phyloP scores from a whole-genome alignment of 2,888 invertebrate genomes.

The Nemurella pictetii region DNA sequence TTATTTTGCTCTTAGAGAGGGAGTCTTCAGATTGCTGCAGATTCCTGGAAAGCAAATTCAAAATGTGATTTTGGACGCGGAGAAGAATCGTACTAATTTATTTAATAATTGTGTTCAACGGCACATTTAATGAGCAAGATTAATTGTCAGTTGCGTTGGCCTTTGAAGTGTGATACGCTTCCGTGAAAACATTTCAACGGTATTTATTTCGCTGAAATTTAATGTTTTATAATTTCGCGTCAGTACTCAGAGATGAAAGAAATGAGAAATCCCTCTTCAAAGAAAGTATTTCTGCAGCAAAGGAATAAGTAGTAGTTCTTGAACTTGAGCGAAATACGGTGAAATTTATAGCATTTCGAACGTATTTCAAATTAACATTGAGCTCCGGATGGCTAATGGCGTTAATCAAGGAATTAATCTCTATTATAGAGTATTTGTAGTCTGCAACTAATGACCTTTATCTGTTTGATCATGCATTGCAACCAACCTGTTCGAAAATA shows the following conservation, averaged over 20 bases:
- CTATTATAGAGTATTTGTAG: too few relatives aligned
- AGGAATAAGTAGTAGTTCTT: background rate
- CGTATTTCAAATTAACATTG: too few relatives aligned
- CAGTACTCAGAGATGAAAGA: background rate
- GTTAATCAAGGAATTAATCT: too few relatives aligned
- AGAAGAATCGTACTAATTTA: background rate
- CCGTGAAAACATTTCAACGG: background rate
- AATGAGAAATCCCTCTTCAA: background rate
- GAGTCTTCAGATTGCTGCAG: too few relatives aligned
- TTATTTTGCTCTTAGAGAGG: too few relatives aligned
- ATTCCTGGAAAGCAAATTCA: background rate
- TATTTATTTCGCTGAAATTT: background rate
- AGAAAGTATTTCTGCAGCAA: background rate
- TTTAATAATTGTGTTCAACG: background rate
- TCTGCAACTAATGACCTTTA: too few relatives aligned
- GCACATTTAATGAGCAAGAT: background rate
- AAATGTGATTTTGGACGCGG: background rate
- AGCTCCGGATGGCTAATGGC: too few relatives aligned
- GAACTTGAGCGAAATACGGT: too few relatives aligned
- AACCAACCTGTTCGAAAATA: too few relatives aligned
- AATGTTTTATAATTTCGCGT: background rate
- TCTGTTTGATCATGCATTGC: too few relatives aligned
- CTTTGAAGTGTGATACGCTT: background rate
- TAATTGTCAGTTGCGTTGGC: background rate
- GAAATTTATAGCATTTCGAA: too few relatives aligned